A percentile compares a stretch with the other conserved stretches of the same genome.
Evolutionary conservation across 2,797 vertebrate genomes (phyloP).

Genomic region (Monodelphis domestica): DNA sequence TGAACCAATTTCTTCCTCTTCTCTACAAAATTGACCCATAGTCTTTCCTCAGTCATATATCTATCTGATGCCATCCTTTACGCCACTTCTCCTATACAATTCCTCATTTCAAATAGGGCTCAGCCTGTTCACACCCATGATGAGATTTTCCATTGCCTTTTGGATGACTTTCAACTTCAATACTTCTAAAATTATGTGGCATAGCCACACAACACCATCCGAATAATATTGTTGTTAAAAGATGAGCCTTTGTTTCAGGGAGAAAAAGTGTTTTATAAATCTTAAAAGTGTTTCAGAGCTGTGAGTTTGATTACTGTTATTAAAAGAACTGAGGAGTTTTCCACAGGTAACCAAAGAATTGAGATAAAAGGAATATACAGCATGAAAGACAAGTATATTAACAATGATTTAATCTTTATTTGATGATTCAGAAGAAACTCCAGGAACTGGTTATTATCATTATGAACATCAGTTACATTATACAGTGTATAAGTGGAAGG

Average conservation of each 20-base stretch:
- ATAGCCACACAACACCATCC: not conserved
- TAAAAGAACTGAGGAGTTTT: not conserved
- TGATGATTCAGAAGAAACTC: conserved; percentile 31
- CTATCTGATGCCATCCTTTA: not conserved
- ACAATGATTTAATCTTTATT: conserved; percentile 15
- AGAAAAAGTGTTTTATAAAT: not conserved
- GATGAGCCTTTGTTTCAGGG: not conserved
- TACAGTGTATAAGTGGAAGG: not conserved
- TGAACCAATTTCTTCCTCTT: not conserved
- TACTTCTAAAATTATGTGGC: not conserved
- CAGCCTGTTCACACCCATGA: not conserved
- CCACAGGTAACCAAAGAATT: not conserved
- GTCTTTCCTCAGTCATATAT: not conserved
- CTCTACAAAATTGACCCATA: not conserved
- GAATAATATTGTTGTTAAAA: not conserved
- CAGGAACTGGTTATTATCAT: not conserved
- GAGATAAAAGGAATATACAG: conserved; percentile 9
- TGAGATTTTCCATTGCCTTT: not conserved
- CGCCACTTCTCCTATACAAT: not conserved
- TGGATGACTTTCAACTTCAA: not conserved
- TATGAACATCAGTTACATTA: not conserved
- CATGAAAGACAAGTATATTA: conserved; percentile 33
- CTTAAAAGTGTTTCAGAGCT: not conserved
- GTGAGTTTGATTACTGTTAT: not conserved
- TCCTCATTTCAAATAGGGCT: not conserved